These are phyloP conservation scores for Brevimyrus niger DNA, from an alignment of 2,113 vertebrate genomes.

Conservation along the genomic window DNA sequence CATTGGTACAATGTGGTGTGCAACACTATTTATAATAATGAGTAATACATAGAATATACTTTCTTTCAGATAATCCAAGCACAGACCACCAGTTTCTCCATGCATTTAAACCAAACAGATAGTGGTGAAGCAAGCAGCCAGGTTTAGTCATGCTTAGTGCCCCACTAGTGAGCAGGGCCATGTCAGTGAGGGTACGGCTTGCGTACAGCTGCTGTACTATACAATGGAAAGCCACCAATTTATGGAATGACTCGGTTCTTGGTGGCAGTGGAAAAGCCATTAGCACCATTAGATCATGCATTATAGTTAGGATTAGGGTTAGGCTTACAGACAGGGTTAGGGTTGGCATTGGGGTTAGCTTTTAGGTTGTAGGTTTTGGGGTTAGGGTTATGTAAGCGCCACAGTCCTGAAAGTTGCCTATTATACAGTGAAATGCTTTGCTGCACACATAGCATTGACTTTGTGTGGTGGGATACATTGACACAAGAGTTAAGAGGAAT, in stretches of 20 bases:
- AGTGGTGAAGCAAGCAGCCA: neutral
- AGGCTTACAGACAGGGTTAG: neutral
- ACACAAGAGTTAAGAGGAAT: constrained; percentile 16
- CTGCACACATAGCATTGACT: neutral
- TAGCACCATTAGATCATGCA: neutral
- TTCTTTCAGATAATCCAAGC: neutral
- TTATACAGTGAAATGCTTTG: neutral
- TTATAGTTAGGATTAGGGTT: neutral
- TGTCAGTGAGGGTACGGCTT: neutral
- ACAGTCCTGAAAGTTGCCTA: neutral
- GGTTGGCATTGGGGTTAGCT: neutral
- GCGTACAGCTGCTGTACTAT: neutral
- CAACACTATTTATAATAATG: neutral
- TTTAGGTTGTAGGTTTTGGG: neutral
- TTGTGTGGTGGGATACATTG: neutral
- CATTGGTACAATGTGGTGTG: neutral
- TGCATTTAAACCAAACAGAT: neutral
- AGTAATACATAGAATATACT: neutral
- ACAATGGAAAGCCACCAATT: neutral
- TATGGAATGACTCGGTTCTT: neutral
- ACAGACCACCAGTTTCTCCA: neutral
- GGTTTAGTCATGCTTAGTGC: neutral
- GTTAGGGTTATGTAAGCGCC: neutral
- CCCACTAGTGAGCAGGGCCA: neutral
- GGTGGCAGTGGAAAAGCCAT: neutral